Conservation (phyloP, 1,140 invertebrate genomes). For the Pantala flavescens region DNA sequence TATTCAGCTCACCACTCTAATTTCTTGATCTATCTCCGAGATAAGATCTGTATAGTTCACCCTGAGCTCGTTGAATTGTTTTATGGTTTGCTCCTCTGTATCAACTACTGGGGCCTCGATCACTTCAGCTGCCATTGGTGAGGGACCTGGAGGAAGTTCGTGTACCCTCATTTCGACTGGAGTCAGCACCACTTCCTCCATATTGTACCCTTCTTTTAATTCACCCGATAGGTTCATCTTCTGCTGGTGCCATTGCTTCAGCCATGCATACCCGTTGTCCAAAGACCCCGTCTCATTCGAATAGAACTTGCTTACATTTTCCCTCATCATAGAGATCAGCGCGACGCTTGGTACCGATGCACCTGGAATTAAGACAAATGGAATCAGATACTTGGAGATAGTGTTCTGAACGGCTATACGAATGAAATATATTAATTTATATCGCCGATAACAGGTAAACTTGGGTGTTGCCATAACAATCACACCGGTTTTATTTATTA, state of each 20-base stretch:
- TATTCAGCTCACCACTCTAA: background rate
- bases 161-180: background rate
- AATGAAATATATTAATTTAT: background rate
- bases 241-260: background rate
- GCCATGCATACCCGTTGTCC: background rate
- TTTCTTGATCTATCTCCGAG: background rate
- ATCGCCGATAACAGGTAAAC: background rate
- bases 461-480: background rate
- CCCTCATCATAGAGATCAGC: background rate
- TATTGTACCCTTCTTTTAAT: background rate
- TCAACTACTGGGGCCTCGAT: background rate
- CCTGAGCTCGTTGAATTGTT: background rate
- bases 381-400: background rate
- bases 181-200: background rate
- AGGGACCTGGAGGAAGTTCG: background rate
- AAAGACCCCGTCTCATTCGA: background rate
- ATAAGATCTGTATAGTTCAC: background rate
- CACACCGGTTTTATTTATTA: background rate
- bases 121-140: background rate
- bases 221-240: background rate
- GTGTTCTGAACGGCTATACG: background rate
- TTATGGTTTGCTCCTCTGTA: background rate
- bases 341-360: background rate
- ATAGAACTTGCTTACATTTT: background rate
- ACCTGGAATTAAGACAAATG: background rate